Evolutionary conservation across 2,888 invertebrate genomes (phyloP).

Genomic region (Lissocephala sabroskyi): DNA sequence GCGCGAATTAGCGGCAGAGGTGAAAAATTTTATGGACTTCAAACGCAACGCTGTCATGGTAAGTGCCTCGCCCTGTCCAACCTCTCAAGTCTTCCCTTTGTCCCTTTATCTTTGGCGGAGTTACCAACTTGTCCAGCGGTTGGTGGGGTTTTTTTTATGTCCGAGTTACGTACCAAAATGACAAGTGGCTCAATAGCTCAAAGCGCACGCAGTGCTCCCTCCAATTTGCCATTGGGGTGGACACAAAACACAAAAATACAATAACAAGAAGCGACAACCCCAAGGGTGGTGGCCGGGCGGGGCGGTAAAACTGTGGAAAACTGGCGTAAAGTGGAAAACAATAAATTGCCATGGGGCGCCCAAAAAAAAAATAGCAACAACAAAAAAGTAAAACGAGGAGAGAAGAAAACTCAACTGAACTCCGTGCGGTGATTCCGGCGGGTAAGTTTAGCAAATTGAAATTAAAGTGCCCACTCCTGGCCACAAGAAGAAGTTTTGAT

Average conservation of each 20-base stretch:
- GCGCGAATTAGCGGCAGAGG: constrained; percentile 89
- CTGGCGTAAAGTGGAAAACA: constrained; percentile 58
- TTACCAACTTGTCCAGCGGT: too few species aligned
- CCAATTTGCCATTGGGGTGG: constrained; percentile 25
- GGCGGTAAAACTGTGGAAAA: constrained; percentile 10
- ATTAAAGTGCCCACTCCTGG: constrained; percentile 53
- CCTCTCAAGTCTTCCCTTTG: too few species aligned
- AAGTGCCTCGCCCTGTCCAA: too few species aligned
- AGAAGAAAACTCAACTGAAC: constrained; percentile 3
- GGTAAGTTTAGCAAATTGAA: constrained; percentile 49
- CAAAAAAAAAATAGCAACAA: constrained; percentile 12
- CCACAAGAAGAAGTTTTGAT: constrained; percentile 58
- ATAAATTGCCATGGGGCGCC: constrained; percentile 52
- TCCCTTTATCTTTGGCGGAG: too few species aligned
- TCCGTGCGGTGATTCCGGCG: constrained; percentile 4
- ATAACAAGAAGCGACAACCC: constrained; percentile 24
- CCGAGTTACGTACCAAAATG: constrained; percentile 9
- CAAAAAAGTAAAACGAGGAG: too few species aligned
- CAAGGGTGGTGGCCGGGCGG: background rate
- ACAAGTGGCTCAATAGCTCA: constrained; percentile 59
- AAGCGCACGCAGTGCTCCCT: constrained; percentile 31
- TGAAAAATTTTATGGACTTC: constrained; percentile 94
- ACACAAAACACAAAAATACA: constrained; percentile 31
- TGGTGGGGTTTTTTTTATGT: background rate
- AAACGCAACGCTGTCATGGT: constrained; percentile 94